Conservation (phyloP, 2,888 invertebrate genomes). For the Incurvaria masculella region DNA sequence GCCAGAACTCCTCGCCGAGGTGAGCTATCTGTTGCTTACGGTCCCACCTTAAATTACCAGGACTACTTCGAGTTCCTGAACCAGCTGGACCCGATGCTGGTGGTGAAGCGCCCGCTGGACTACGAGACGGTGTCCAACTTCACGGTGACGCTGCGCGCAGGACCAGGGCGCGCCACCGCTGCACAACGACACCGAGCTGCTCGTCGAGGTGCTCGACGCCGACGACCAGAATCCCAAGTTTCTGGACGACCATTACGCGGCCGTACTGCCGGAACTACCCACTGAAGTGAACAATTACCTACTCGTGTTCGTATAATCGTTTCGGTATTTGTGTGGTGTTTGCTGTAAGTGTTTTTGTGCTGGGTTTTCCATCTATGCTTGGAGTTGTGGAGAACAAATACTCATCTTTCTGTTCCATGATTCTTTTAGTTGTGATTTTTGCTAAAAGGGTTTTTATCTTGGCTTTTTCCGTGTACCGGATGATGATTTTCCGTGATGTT, state of each 20-base stretch:
- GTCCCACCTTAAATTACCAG: no score
- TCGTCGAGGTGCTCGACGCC: conserved; percentile 77
- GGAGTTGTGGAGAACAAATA: no score
- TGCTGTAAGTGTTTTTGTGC: no score
- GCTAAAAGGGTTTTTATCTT: no score
- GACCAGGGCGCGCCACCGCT: conserved; percentile 82
- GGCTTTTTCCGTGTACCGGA: no score
- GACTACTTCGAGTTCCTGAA: conserved; percentile 82
- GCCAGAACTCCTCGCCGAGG: conserved; percentile 58
- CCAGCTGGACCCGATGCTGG: conserved; percentile 80
- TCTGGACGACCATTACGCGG: conserved; percentile 68
- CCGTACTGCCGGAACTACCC: conserved; percentile 62
- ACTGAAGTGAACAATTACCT: conserved; percentile 50
- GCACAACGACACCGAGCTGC: conserved; percentile 69
- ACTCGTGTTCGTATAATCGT: conserved; percentile 1
- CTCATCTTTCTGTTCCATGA: no score
- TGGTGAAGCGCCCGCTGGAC: conserved; percentile 76
- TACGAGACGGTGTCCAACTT: conserved; percentile 78
- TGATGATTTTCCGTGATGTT: no score
- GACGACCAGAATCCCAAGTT: conserved; percentile 91
- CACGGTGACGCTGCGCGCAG: conserved; percentile 66
- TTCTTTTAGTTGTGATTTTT: no score
- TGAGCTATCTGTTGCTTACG: no score
- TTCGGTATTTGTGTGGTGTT: no score
- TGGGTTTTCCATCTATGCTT: no score